These are phyloP conservation scores for Motacilla alba DNA, from an alignment of 2,113 vertebrate genomes.

Conservation along the genomic window DNA sequence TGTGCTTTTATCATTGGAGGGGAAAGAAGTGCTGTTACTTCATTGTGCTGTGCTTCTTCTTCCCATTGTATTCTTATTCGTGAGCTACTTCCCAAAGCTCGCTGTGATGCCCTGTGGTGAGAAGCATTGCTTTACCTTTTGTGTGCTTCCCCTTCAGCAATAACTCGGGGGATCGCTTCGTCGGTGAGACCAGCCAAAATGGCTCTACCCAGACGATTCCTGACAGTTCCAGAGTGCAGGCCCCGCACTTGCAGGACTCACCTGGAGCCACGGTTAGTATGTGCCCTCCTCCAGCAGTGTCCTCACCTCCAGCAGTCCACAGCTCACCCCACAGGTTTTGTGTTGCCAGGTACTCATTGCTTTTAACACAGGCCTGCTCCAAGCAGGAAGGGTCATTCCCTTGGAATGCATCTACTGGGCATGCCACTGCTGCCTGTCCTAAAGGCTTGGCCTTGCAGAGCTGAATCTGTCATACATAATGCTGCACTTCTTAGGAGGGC, in stretches of 20 bases:
- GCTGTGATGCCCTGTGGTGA: background rate
- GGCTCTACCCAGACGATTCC: slow-evolving; percentile 57
- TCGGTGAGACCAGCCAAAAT: background rate
- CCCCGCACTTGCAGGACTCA: background rate
- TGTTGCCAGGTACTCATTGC: background rate
- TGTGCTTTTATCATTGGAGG: background rate
- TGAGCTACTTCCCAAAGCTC: background rate
- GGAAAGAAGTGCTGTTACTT: background rate
- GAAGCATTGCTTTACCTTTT: background rate
- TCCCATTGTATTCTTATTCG: background rate
- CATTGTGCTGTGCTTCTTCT: background rate
- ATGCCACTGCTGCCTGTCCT: background rate
- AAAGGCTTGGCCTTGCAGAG: background rate
- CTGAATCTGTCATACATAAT: background rate
- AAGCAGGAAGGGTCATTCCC: background rate
- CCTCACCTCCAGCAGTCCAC: background rate
- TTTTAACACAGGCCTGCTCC: background rate
- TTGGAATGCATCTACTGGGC: fast-evolving
- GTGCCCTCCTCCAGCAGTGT: background rate
- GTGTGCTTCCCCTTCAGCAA: slow-evolving; percentile 48
- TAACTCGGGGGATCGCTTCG: background rate
- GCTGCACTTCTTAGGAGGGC: background rate
- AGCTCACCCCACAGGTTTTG: background rate
- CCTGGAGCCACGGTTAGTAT: slow-evolving; percentile 63
- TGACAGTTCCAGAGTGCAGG: slow-evolving; percentile 48